Evolutionary conservation across 2,113 vertebrate genomes (phyloP).

Genomic region (Archilochus colubris): DNA sequence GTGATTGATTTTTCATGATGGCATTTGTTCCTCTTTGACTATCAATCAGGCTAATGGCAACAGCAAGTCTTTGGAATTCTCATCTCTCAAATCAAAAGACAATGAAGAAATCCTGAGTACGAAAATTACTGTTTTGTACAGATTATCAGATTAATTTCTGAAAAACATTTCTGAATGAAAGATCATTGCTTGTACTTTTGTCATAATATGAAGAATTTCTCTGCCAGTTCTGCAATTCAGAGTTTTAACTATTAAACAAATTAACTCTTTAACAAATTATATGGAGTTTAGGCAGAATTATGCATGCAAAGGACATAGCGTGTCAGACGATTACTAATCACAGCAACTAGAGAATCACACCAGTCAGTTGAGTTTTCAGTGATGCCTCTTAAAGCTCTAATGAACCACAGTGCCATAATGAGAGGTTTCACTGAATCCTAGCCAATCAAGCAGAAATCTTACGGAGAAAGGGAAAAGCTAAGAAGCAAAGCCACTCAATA

Average conservation of each 20-base stretch:
- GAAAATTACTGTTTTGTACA: not conserved
- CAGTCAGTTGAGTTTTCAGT: constrained; percentile 74
- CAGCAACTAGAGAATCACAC: constrained; percentile 40
- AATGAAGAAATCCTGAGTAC: not conserved
- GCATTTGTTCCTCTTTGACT: not conserved
- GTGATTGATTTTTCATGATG: not conserved
- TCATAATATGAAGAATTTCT: not conserved
- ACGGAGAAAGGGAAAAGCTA: constrained; percentile 59
- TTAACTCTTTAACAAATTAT: not conserved
- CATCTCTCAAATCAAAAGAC: not conserved
- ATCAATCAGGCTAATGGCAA: not conserved
- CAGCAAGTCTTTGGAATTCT: not conserved
- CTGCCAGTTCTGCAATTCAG: not conserved
- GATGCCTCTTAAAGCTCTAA: constrained; percentile 76
- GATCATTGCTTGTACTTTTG: not conserved
- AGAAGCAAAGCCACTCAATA: constrained; percentile 49
- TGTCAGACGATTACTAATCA: constrained; percentile 13
- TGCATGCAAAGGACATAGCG: constrained; percentile 18
- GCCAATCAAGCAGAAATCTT: constrained; percentile 67
- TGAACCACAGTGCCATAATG: constrained; percentile 76
- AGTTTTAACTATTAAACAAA: constrained; percentile 3
- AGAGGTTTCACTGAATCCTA: constrained; percentile 73
- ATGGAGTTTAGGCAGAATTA: not conserved
- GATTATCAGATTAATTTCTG: not conserved
- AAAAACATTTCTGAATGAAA: not conserved